Conservation (phyloP, 2,888 invertebrate genomes). For the Macrosiphum euphorbiae region DNA sequence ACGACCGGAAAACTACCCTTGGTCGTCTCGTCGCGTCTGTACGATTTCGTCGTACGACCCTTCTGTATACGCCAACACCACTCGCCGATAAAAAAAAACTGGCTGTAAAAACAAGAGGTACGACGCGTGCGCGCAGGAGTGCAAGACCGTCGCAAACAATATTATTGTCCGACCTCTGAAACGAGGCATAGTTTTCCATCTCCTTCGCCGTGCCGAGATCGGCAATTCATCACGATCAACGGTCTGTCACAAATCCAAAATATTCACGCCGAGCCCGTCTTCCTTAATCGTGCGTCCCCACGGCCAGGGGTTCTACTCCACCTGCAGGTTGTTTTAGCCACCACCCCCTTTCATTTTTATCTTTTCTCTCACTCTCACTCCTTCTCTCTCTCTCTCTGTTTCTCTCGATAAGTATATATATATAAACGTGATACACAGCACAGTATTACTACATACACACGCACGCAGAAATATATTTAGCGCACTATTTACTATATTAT, state of each 20-base stretch:
- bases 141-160: neutral
- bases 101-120: neutral
- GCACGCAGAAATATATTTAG: neutral
- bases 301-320: neutral
- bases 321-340: neutral
- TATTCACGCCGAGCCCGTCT: neutral
- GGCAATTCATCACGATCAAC: neutral
- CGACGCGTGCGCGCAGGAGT: neutral
- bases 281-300: neutral
- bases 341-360: neutral
- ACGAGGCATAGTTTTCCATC: neutral
- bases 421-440: neutral
- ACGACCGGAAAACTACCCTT: conserved; percentile 8
- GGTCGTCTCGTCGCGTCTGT: neutral
- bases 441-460: too few relatives aligned
- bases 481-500: neutral
- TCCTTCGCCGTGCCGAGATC: neutral
- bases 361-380: neutral
- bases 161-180: neutral
- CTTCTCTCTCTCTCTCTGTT: too few relatives aligned
- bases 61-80: neutral
- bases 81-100: neutral
- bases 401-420: too few relatives aligned
- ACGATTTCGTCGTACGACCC: neutral
- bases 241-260: neutral